Conservation (phyloP, 2,113 vertebrate species). For the Phylloscopus whistleri region DNA sequence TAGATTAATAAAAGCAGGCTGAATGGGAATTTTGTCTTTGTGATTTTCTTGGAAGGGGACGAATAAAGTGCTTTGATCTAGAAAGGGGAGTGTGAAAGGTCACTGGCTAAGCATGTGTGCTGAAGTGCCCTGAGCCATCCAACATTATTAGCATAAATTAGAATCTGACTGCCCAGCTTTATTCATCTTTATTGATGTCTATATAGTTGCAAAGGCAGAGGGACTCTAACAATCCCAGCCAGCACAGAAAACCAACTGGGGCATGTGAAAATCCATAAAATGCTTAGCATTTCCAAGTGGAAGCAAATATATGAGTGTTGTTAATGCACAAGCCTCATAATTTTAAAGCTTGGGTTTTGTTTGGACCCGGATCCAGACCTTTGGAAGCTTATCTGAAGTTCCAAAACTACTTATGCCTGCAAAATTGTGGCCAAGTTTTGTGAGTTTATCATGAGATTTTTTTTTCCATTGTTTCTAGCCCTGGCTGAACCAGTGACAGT, state of each 20-base stretch:
- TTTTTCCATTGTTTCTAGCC: background rate
- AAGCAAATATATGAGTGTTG: background rate
- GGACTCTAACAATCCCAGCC: background rate
- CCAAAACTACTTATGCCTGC: constrained; percentile 1
- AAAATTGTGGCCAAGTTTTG: background rate
- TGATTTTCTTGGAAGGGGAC: constrained; percentile 51
- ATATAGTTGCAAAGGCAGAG: constrained; percentile 25
- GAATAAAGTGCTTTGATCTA: constrained; percentile 54
- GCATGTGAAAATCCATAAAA: constrained; percentile 45
- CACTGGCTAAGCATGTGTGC: constrained; percentile 44
- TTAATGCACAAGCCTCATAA: background rate
- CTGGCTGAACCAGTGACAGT: background rate
- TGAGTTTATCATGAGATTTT: background rate
- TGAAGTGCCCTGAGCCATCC: constrained; percentile 55
- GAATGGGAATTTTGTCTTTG: constrained; percentile 63
- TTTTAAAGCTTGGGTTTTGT: constrained; percentile 10
- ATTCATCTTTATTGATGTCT: constrained; percentile 58
- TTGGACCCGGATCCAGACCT: constrained; percentile 27
- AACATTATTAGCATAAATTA: constrained; percentile 57
- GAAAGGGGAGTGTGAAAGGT: constrained; percentile 54
- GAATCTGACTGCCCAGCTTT: constrained; percentile 51
- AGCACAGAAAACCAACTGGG: background rate
- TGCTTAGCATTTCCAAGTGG: constrained; percentile 8
- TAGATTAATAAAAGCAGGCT: constrained; percentile 20
- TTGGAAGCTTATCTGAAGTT: constrained; percentile 41